phyloP scores from a whole-genome alignment of 2,888 invertebrate species.

The Hoplodrina ambigua region DNA sequence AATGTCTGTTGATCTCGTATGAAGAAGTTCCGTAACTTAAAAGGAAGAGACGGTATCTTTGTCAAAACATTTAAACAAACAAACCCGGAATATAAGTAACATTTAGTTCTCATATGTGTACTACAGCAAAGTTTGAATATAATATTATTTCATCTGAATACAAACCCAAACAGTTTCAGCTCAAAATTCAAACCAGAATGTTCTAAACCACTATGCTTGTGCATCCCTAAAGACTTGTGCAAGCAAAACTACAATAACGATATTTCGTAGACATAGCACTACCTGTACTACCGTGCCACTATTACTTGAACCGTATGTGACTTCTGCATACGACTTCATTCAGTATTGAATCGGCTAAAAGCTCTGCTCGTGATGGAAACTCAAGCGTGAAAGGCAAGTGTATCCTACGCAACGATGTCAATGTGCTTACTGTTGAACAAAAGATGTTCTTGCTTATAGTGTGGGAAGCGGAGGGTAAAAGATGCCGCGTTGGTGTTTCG shows the following conservation, averaged over 20 bases:
- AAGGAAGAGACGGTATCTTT: too few relatives aligned
- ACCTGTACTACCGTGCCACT: constrained; percentile 12
- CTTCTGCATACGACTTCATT: constrained; percentile 45
- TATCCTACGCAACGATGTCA: constrained; percentile 17
- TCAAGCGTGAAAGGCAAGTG: constrained; percentile 27
- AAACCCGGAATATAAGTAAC: too few relatives aligned
- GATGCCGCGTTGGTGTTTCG: not conserved
- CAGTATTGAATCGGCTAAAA: constrained; percentile 52
- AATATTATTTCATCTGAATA: not conserved
- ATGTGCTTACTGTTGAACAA: constrained; percentile 21
- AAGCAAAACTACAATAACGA: constrained; percentile 34
- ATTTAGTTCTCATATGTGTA: too few relatives aligned
- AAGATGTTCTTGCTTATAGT: not conserved
- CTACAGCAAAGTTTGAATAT: too few relatives aligned
- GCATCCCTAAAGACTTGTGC: constrained; percentile 10
- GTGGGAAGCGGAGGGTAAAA: not conserved
- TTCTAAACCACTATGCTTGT: not conserved
- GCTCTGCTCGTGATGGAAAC: constrained; percentile 41
- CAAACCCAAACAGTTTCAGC: not conserved
- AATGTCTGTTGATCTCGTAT: too few relatives aligned
- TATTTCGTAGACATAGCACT: constrained; percentile 27
- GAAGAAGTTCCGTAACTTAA: too few relatives aligned
- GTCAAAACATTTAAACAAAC: too few relatives aligned
- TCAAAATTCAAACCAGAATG: constrained; percentile 8
- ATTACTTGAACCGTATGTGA: constrained; percentile 27